Evolutionary conservation across 1,140 invertebrate genomes (phyloP).

Genomic region (Belonocnema kinseyi): DNA sequence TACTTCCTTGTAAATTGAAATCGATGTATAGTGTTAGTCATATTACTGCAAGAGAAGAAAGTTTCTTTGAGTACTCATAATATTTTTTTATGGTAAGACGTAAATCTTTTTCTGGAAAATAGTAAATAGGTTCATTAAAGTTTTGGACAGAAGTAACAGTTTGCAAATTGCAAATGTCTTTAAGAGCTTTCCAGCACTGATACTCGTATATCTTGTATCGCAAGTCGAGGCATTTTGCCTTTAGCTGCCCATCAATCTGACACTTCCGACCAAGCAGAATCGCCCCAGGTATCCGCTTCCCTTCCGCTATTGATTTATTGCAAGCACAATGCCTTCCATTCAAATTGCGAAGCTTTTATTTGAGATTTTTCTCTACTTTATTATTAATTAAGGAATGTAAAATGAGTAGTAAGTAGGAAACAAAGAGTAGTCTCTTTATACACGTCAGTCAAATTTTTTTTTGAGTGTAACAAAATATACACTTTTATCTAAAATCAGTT

Average conservation of each 20-base stretch:
- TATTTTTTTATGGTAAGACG: too few species aligned
- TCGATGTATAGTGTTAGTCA: too few species aligned
- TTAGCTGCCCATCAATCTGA: slow-evolving; percentile 19
- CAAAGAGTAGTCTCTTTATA: too few species aligned
- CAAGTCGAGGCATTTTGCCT: slow-evolving; percentile 7
- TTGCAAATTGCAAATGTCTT: slow-evolving; percentile 26
- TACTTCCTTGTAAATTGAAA: too few species aligned
- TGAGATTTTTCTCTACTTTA: neutral
- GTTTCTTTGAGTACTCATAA: too few species aligned
- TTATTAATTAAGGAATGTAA: too few species aligned
- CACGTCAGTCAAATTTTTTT: too few species aligned
- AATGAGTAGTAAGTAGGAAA: too few species aligned
- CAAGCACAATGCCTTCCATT: neutral
- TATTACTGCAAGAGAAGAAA: too few species aligned
- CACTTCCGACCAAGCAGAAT: neutral
- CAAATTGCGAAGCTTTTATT: neutral
- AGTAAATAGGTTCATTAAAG: neutral
- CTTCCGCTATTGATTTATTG: slow-evolving; percentile 16
- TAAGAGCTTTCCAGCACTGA: slow-evolving; percentile 10
- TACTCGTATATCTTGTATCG: slow-evolving; percentile 12
- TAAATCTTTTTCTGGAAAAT: too few species aligned
- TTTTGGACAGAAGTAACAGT: neutral
- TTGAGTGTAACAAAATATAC: too few species aligned
- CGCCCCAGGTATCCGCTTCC: neutral
- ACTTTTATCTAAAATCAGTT: too few species aligned